A percentile compares a stretch with the other conserved stretches of the same genome.
Conservation (phyloP, 2,113 vertebrate species). For the Leptosomus discolor region DNA sequence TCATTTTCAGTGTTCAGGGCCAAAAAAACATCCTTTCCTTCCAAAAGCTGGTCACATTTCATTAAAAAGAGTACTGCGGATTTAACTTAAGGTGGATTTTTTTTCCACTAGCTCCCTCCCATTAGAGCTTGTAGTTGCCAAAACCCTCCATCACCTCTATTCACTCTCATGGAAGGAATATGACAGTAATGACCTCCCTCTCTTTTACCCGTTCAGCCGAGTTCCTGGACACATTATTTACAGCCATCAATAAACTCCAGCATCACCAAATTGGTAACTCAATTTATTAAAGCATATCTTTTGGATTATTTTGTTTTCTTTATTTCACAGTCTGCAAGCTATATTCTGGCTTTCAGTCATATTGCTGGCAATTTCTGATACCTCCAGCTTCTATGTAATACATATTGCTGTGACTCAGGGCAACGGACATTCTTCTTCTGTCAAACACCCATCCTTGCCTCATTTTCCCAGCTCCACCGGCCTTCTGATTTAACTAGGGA, state of each 20-base stretch:
- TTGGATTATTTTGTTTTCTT: background rate
- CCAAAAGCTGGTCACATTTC: background rate
- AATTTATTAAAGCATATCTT: background rate
- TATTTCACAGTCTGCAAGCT: background rate
- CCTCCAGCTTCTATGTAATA: background rate
- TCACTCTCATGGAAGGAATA: background rate
- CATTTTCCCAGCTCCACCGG: background rate
- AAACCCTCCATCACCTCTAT: background rate
- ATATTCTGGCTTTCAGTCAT: background rate
- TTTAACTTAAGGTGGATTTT: background rate
- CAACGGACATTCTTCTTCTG: background rate
- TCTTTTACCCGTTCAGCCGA: background rate
- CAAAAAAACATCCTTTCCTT: background rate
- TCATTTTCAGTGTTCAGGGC: background rate
- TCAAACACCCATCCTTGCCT: background rate
- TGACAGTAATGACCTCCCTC: background rate
- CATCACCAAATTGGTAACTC: background rate
- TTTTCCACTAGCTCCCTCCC: background rate
- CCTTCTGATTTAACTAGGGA: background rate
- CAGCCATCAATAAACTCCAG: background rate
- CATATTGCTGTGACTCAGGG: background rate
- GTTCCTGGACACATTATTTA: background rate
- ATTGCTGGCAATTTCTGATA: background rate
- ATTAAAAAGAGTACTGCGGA: background rate
- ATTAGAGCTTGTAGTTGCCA: background rate